A percentile compares a stretch with the other conserved stretches of the same genome.
These are phyloP conservation scores for Meganola albula DNA, from an alignment of 2,888 invertebrate species.

Conservation along the genomic window DNA sequence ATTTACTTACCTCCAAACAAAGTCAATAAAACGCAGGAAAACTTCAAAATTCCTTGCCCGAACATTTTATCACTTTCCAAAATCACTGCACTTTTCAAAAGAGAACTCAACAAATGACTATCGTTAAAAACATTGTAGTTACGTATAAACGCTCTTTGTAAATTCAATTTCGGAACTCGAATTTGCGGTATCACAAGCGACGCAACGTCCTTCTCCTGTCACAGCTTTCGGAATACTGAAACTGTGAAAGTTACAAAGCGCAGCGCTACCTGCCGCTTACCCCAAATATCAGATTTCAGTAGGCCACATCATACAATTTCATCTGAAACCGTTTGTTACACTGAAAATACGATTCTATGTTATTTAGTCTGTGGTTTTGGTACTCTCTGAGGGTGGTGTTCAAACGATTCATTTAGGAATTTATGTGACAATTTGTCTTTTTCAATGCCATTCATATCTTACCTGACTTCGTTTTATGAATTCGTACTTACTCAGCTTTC, in stretches of 20 bases:
- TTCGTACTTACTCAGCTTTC: too few relatives aligned
- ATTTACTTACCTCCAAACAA: slow-evolving; percentile 62
- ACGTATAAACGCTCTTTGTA: too few relatives aligned
- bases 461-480: too few relatives aligned
- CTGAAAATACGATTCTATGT: too few relatives aligned
- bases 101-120: too few relatives aligned
- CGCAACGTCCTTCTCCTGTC: too few relatives aligned
- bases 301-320: slow-evolving; percentile 22
- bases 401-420: slow-evolving; percentile 43
- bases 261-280: slow-evolving; percentile 32
- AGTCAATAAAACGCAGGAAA: slow-evolving; percentile 45
- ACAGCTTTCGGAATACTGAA: slow-evolving; percentile 49
- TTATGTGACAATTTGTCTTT: slow-evolving; percentile 46
- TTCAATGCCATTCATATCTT: slow-evolving; percentile 33
- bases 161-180: too few relatives aligned
- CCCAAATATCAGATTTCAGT: slow-evolving; percentile 37
- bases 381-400: slow-evolving; percentile 26
- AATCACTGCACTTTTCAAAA: slow-evolving; percentile 29
- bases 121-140: too few relatives aligned
- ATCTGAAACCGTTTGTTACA: slow-evolving; percentile 26
- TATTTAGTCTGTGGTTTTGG: slow-evolving; percentile 24
- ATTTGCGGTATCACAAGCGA: too few relatives aligned
- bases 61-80: slow-evolving; percentile 45
- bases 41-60: slow-evolving; percentile 37
- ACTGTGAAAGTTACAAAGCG: too few relatives aligned